Conservation (phyloP, 2,113 vertebrate genomes). For the Hyperopisus bebe region DNA sequence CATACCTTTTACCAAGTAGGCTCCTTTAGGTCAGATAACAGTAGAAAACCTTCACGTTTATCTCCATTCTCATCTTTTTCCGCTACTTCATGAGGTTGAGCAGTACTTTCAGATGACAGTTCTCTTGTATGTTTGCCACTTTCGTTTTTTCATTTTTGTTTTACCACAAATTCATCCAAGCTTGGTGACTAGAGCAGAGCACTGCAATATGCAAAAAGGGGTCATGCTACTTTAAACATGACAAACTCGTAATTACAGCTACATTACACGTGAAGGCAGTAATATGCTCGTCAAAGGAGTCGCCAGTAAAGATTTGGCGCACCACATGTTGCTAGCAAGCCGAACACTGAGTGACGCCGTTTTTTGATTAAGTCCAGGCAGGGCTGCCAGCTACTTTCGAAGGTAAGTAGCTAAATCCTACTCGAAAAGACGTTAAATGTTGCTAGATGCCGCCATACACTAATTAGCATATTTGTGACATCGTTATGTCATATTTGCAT, state of each 20-base stretch:
- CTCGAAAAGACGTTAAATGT: not conserved
- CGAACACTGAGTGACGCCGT: not conserved
- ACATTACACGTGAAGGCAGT: no score
- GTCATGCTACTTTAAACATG: not conserved
- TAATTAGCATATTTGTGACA: not conserved
- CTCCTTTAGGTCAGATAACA: not conserved
- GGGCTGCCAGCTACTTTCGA: not conserved
- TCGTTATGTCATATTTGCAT: not conserved
- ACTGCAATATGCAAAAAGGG: not conserved
- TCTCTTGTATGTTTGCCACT: not conserved
- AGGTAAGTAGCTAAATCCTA: not conserved
- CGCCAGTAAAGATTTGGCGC: not conserved
- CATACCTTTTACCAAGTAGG: not conserved
- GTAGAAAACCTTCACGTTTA: not conserved
- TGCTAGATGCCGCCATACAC: not conserved
- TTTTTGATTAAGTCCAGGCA: not conserved
- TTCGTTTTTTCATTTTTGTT: not conserved
- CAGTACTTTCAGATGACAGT: not conserved
- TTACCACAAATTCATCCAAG: not conserved
- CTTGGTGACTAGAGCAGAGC: no score
- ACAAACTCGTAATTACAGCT: not conserved
- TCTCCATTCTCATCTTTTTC: not conserved
- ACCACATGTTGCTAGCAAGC: not conserved
- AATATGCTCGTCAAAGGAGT: not conserved
- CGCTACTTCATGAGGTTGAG: not conserved